Percentiles rank a stretch among this genome's conserved stretches.
These are phyloP conservation scores for Cistogaster globosa DNA, from an alignment of 2,888 invertebrate species.

Conservation along the genomic window DNA sequence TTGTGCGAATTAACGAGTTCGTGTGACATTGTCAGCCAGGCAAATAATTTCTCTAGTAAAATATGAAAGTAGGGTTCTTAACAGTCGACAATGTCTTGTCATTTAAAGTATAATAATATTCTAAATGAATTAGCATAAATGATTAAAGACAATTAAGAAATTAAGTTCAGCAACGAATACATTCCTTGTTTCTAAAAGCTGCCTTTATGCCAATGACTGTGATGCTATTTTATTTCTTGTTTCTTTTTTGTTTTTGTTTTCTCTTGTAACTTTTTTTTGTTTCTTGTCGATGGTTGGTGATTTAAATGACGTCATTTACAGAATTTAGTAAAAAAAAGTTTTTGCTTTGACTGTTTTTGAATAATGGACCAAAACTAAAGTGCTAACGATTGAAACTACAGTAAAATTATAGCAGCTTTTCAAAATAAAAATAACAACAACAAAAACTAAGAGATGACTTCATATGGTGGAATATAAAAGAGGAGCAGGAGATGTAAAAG, in stretches of 20 bases:
- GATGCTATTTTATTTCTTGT: conserved; percentile 61
- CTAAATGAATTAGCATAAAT: too few relatives aligned
- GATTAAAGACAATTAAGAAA: conserved; percentile 47
- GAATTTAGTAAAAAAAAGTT: conserved; percentile 58
- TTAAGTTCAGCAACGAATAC: conserved; percentile 47
- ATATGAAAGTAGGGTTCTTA: neutral
- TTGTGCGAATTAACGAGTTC: too few relatives aligned
- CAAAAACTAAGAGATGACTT: conserved; percentile 15
- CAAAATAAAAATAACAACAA: too few relatives aligned
- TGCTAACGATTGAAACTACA: conserved; percentile 69
- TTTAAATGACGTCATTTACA: conserved; percentile 70
- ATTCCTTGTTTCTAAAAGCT: conserved; percentile 40
- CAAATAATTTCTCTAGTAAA: too few relatives aligned
- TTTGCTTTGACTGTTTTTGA: conserved; percentile 68
- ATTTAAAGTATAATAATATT: neutral
- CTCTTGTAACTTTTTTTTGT: neutral
- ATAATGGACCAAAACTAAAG: conserved; percentile 70
- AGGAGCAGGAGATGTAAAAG: neutral
- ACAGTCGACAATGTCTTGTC: neutral
- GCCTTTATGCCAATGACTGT: conserved; percentile 55
- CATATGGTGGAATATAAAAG: neutral
- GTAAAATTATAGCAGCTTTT: conserved; percentile 57
- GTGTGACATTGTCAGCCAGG: too few relatives aligned
- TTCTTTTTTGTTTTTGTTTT: neutral
- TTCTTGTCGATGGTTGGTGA: conserved; percentile 50